These are phyloP conservation scores for Mesoclemmys tuberculata DNA, from an alignment of 2,113 vertebrate species.

Conservation along the genomic window DNA sequence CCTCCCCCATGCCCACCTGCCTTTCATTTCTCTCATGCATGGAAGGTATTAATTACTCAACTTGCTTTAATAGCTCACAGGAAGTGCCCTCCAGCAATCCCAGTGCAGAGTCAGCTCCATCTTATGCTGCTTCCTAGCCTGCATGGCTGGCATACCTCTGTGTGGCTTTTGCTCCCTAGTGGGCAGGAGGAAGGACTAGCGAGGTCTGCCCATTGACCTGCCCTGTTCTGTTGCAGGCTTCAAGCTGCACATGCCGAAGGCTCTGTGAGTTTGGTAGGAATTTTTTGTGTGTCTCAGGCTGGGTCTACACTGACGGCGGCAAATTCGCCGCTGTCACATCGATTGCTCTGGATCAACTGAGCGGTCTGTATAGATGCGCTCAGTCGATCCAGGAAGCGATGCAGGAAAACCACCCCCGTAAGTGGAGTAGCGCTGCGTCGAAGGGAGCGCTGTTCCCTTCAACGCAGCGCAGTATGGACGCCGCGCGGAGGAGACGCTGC, in stretches of 20 bases:
- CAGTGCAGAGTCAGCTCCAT: background rate
- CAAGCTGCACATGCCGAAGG: background rate
- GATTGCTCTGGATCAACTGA: too few relatives aligned
- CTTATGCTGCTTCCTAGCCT: accelerated
- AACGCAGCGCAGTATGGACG: too few relatives aligned
- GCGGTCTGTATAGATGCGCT: too few relatives aligned
- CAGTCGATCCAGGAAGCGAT: too few relatives aligned
- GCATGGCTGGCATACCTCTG: background rate
- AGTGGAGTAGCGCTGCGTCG: too few relatives aligned
- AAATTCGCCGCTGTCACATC: too few relatives aligned
- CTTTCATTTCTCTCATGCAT: conserved; percentile 52
- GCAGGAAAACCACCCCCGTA: too few relatives aligned
- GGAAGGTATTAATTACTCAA: conserved; percentile 64
- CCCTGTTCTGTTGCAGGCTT: background rate
- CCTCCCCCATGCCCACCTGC: conserved; percentile 23
- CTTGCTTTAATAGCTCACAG: conserved; percentile 36
- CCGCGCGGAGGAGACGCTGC: too few relatives aligned
- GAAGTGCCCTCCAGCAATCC: conserved; percentile 39
- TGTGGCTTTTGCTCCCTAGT: background rate
- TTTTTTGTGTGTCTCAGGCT: background rate
- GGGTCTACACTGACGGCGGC: too few relatives aligned
- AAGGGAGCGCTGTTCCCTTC: too few relatives aligned
- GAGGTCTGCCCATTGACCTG: background rate
- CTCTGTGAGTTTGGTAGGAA: background rate
- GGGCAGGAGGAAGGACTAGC: accelerated